Base-by-base conservation (phyloP, 2,113 vertebrate genomes). In the Oreocharis arfaki region DNA sequence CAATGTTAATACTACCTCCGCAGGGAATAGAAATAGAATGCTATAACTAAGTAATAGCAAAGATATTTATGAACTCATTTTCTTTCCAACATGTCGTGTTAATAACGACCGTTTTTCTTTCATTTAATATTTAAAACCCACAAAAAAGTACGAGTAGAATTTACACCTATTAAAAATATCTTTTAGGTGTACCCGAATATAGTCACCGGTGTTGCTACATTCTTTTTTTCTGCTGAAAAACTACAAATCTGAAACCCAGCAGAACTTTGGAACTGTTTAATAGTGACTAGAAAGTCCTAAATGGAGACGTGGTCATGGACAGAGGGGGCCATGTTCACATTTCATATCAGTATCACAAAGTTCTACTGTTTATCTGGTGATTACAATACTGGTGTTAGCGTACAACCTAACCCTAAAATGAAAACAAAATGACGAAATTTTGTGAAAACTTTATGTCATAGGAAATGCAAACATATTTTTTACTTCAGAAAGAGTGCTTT, bases 51-150 rank as follows among this genome's bases (percentile, higher is more conserved):
- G 78, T 71, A 85, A 85, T n/a, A 37, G 73, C 42, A 89, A 94
- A 95, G 79, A 91, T 79, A 91, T 87, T 93, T 93, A 87, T 94
- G 71, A 94, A 59, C 65, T 88, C 18, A 79, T 90, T 93, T 96
- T 83, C 87, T 85, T 90, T 74, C 64, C 35, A 75, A 39, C 4
- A 4, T 44, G 42, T 49, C 28, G 6, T 60, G 75, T 91, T 89
- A 68, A 96, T 91, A 84, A 93, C 65, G 49, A 52, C 53, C 8
- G 16, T 64, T 65, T 91, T 93, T 78, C 65, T 95, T 89, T 93
- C 46, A 63, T 90, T 82, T 87, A 73, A 56, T 93, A 94, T 83
- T 94, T 87, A 84, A 94, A 96, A 84, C 32, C 4, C 53, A 32
- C 27, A 30, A 49, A 80, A 68, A 91, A 47, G 3, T 50, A n/a